Base-by-base conservation (phyloP, 1,140 invertebrate genomes). In the Drosophila nigrodunni region DNA sequence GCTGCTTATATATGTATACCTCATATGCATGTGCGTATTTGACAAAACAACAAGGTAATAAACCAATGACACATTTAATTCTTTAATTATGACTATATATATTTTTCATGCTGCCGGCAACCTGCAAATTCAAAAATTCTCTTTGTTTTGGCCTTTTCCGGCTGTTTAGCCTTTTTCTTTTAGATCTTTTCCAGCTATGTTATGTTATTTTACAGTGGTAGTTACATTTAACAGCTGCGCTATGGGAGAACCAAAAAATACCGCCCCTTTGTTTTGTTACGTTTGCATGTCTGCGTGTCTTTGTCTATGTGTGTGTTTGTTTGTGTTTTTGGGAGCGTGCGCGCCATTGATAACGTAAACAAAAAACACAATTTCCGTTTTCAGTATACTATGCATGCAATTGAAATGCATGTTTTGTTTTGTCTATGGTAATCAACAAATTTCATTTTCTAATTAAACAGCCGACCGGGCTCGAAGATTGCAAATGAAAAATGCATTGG, bases 261-360 rank as follows among this genome's bases (percentile, higher is more conserved):
- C 49, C 70, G 55, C 57, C 54, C 37, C 60, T 81, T 81, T 54
- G 73, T 73, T 54, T 77, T 68, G 66, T 86, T 87, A 3, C 78
- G 70, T 66, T 72, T 65, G 25, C 10, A 5, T 55, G n/a, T 44
- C 2, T 67, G 25, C 25, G 35, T 44, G 6, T 43, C 43, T 52
- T 8, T 65, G 44, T 41, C 43, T 71, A 55, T 50, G 46, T 76
- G 49, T 64, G 37, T 70, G 64, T 69, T 25, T 68, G 50, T 41
- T 47, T 71, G n/a, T 74, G 7, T 66, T 49, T 61, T 25, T 59
- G 13, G 37, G 70, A 77, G 41, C 61, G 47, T 71, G 50, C 52
- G 75, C 64, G 67, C 72, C 83, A 79, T 87, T 88, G 82, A 87
- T 87, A 87, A 87, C 68, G 41, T 57, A 87, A 74, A 88, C 65